Evolutionary conservation across 2,888 invertebrate species (phyloP), one percentile per base, ranked within the genome.

Genomic region (Therioaphis trifolii): DNA sequence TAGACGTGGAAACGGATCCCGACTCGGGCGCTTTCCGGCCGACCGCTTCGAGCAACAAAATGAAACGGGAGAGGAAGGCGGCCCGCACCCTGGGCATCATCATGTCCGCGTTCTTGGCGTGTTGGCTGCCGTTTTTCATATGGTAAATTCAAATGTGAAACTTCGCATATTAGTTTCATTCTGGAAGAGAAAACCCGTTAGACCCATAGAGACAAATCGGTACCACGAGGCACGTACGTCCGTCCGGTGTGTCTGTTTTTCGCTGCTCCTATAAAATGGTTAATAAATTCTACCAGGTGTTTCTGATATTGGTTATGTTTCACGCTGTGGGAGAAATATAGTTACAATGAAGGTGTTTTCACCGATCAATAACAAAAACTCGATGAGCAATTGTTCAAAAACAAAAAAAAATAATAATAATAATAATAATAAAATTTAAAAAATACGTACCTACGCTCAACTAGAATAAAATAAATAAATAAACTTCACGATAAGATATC

Each of bases 51-150:
- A 94, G 94, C 89, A 94, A 91, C 89, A 95, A 96, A 89, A 96
- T 96, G 95, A 93, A 95, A 88, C 90, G 95, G 78, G 96, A 96
- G 89, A 90, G 95, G 85, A 96, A 96, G 88, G 97, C 97, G 0
- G 97, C 97, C 2, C 92, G 97, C 88, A 98, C 98, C 15, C 91
- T 98, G 66, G 98, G 98, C 84, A 96, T 98, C 88, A 97, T 98
- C 88, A 97, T 98, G 94, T 96, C 97, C 49, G 97, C 96, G 0
- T 98, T 98, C 89, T 90, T 98, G 85, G 92, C 96, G 11, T 98
- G 98, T 89, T 98, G 97, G 96, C 91, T 97, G 86, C 98, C 98
- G 7, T 98, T 98, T 91, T 98, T 98, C 89, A 90, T 96, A 84
- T 97, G 97, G 97, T 95, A 89, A 90, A 91, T 86, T n/a, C 43